Conservation (phyloP, 2,888 invertebrate species). For the Argynnis bischoffii region DNA sequence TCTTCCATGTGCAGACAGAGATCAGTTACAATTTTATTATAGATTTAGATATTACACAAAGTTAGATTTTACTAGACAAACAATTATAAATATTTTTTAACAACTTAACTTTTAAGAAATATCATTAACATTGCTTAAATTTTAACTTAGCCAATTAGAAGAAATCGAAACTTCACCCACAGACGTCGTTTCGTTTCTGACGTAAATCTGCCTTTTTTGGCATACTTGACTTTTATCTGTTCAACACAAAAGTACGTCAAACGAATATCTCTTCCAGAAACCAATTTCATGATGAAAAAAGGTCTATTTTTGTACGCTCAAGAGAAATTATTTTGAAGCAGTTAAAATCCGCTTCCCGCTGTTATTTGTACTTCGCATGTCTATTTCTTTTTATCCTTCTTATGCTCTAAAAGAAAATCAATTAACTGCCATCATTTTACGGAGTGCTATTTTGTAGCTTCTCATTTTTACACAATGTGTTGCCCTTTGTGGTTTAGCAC, state of each 20-base stretch:
- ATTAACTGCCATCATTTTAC: slow-evolving; percentile 69
- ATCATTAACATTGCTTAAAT: background rate
- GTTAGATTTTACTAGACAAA: background rate
- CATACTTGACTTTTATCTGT: slow-evolving; percentile 53
- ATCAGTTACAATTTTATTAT: too few relatives aligned
- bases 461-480: background rate
- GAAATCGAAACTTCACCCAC: slow-evolving; percentile 14
- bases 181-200: background rate
- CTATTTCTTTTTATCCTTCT: slow-evolving; percentile 55
- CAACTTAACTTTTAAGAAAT: background rate
- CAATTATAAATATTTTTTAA: background rate
- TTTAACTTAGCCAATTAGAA: slow-evolving; percentile 2
- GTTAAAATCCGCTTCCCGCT: slow-evolving; percentile 62
- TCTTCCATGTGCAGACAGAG: too few relatives aligned
- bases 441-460: slow-evolving; percentile 53
- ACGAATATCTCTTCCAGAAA: slow-evolving; percentile 30
- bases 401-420: slow-evolving; percentile 71
- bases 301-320: slow-evolving; percentile 39
- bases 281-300: slow-evolving; percentile 34
- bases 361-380: slow-evolving; percentile 56
- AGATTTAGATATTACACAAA: too few relatives aligned
- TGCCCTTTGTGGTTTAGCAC: background rate
- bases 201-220: slow-evolving; percentile 43
- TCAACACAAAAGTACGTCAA: slow-evolving; percentile 22
- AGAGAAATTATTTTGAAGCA: slow-evolving; percentile 51